Evolutionary conservation across 2,113 vertebrate genomes (phyloP), one percentile per base, ranked within the genome.

Genomic region (Siniperca chuatsi): DNA sequence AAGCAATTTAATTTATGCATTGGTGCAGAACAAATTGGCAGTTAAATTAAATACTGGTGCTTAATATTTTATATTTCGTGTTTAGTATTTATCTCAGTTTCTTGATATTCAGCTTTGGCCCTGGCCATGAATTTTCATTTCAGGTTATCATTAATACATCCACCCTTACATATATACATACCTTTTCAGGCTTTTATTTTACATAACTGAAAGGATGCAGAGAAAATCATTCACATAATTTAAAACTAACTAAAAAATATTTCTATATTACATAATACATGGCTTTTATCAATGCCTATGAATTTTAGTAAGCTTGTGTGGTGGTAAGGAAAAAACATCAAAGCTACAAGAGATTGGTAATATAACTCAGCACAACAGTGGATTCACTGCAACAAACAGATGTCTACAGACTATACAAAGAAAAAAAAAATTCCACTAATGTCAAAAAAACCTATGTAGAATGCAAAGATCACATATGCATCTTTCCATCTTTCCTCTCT

Each of bases 1-100:
- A 85, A 83, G 8, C 40, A 71, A 8, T 76, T 75, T 37, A 67
- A 84, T 42, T 0, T 35, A 75, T 84, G 50, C 78, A 61, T 8
- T 75, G 58, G 11, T 72, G 74, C 48, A 81, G 71, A 78, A 84
- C 25, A 70, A 65, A 81, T 37, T 78, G 46, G 16, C 54, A 54
- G 25, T 83, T 55, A 61, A 69, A 75, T 80, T 18, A 68, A 80
- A 67, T 57, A 62, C 42, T 67, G 61, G 54, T 77, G 46, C 16
- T 29, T 12, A 8, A 13, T 57, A 58, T 81, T 81, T 69, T 37
- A 85, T 70, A 20, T 67, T 68, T 74, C 8, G 23, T 68, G 44
- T 60, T 84, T 46, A 64, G 16, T 50, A 64, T 74, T 89, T 68
- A 72, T 73, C 60, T 68, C 21, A 58, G 21, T 65, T 60, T 50